Evolutionary conservation across 1,140 invertebrate genomes (phyloP).

Genomic region (Euborellia annulipes): DNA sequence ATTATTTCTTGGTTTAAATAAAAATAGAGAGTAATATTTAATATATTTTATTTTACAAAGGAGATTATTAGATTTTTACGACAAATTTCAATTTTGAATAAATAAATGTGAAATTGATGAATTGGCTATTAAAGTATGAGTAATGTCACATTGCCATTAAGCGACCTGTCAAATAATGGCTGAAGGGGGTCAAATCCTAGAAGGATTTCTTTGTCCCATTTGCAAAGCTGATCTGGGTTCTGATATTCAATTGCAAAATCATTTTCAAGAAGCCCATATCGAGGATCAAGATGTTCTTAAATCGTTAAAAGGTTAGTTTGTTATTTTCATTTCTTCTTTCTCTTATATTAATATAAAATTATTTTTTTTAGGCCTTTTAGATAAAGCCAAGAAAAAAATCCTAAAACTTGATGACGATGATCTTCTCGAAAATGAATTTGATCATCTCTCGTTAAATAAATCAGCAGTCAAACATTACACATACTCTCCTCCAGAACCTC

Average conservation of each 20-base stretch:
- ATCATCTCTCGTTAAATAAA: no score
- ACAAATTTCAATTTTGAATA: no score
- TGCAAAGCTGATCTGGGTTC: constrained; percentile 79
- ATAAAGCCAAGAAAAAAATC: constrained; percentile 78
- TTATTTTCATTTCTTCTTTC: background rate
- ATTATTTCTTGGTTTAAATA: no score
- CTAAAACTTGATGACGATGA: constrained; percentile 57
- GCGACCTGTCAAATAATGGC: no score
- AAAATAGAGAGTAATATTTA: no score
- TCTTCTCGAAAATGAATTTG: constrained; percentile 30
- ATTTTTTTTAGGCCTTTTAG: constrained; percentile 52
- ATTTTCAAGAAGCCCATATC: constrained; percentile 77
- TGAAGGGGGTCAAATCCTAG: constrained; percentile 45
- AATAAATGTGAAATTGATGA: no score
- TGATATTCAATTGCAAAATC: constrained; percentile 59
- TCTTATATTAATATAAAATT: constrained; percentile 1
- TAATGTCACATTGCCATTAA: no score
- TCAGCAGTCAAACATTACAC: constrained; percentile 14
- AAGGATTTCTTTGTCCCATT: constrained; percentile 88
- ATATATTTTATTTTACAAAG: no score
- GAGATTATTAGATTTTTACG: no score
- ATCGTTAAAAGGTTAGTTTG: constrained; percentile 59
- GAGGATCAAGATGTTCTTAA: constrained; percentile 81
- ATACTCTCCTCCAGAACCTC: constrained; percentile 33
- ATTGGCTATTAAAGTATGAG: no score